Percentiles rank a stretch among this genome's conserved stretches.
Evolutionary conservation across 2,797 vertebrate genomes (phyloP).

Genomic region (Cichlasoma orientale): DNA sequence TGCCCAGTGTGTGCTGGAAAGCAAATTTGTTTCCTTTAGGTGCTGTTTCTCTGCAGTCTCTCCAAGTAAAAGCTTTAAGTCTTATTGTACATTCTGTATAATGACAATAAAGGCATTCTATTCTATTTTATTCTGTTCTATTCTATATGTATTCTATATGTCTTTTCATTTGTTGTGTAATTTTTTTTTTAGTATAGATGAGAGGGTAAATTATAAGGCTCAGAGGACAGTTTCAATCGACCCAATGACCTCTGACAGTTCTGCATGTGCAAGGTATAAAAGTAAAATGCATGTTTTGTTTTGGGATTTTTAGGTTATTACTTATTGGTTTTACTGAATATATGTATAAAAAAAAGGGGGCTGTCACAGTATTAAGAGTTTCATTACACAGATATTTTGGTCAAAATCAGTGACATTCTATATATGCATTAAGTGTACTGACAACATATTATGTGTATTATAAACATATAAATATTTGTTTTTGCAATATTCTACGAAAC

Average conservation of each 20-base stretch:
- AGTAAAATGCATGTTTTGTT: conserved; percentile 11
- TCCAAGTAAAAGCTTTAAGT: not conserved
- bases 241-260: conserved; percentile 87
- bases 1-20: conserved; percentile 88
- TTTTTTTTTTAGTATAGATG: conserved; percentile 76
- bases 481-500: not conserved
- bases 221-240: conserved; percentile 87
- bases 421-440: too few relatives aligned
- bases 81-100: not conserved
- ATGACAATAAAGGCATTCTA: too few relatives aligned
- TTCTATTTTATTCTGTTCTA: too few relatives aligned
- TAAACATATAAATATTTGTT: not conserved
- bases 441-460: not conserved
- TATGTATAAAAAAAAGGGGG: not conserved
- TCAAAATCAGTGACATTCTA: not conserved
- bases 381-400: not conserved
- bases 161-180: not conserved
- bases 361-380: not conserved
- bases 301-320: not conserved
- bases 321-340: not conserved
- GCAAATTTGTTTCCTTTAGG: not conserved
- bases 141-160: too few relatives aligned
- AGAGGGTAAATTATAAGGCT: conserved; percentile 77
- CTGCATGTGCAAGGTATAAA: conserved; percentile 87
- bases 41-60: not conserved